A percentile compares a stretch with the other conserved stretches of the same genome.
Evolutionary conservation across 2,888 invertebrate genomes (phyloP).

Genomic region (Ophioninae sp.): DNA sequence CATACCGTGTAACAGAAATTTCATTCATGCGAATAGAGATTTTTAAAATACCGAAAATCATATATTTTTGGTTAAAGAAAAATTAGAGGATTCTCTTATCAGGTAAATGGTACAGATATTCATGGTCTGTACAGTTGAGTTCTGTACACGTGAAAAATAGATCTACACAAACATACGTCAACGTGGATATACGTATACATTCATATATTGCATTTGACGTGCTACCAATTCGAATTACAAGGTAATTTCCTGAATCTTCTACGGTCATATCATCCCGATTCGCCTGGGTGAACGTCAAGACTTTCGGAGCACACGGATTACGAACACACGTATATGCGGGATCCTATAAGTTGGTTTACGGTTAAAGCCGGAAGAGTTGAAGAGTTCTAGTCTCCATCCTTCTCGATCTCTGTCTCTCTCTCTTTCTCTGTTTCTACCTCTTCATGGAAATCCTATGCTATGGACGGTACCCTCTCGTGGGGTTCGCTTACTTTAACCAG

Average conservation of each 20-base stretch:
- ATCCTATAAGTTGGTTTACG: constrained; percentile 35
- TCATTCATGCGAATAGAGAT: too few relatives aligned
- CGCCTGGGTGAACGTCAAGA: constrained; percentile 46
- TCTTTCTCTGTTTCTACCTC: constrained; percentile 30
- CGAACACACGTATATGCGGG: background rate
- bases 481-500: constrained; percentile 60
- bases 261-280: constrained; percentile 45
- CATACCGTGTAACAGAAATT: too few relatives aligned
- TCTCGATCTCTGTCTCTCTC: constrained; percentile 30
- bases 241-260: constrained; percentile 48
- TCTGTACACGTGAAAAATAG: background rate
- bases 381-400: constrained; percentile 24
- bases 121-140: background rate
- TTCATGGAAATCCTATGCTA: constrained; percentile 52
- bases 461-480: constrained; percentile 39
- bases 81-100: background rate
- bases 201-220: constrained; percentile 28
- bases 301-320: constrained; percentile 28
- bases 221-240: constrained; percentile 32
- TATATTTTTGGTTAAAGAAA: too few relatives aligned
- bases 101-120: background rate
- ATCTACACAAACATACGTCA: background rate
- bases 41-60: too few relatives aligned
- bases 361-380: constrained; percentile 51
- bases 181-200: constrained; percentile 1